A percentile compares a stretch with the other conserved stretches of the same genome.
Evolutionary conservation across 1,140 invertebrate genomes (phyloP).

Genomic region (Panagrolaimus sp.): DNA sequence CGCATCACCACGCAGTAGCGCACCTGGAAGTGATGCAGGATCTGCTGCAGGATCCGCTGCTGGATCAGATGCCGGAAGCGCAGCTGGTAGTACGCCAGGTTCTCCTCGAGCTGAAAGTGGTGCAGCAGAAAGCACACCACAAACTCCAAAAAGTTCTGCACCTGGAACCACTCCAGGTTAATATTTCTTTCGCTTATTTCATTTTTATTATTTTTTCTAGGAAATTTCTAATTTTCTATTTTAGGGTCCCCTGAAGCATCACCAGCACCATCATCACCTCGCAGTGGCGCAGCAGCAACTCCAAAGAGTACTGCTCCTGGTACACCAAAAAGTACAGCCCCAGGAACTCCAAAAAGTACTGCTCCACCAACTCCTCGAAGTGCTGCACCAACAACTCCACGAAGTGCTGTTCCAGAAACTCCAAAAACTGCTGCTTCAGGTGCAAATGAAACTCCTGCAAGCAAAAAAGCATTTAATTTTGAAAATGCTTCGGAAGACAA

Average conservation of each 20-base stretch:
- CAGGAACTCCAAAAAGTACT: constrained; percentile 30
- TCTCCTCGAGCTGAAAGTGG: constrained; percentile 20
- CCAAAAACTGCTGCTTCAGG: constrained; percentile 28
- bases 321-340: constrained; percentile 27
- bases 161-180: constrained; percentile 10
- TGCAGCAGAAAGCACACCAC: constrained; percentile 20
- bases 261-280: constrained; percentile 27
- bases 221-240: background rate
- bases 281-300: constrained; percentile 21
- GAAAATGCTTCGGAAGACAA: constrained; percentile 18
- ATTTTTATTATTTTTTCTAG: background rate
- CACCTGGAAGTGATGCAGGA: background rate
- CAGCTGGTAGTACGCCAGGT: constrained; percentile 5
- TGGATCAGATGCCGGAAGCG: background rate
- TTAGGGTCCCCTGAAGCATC: constrained; percentile 4
- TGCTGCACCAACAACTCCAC: constrained; percentile 3
- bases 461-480: constrained; percentile 31
- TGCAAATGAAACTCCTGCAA: constrained; percentile 20
- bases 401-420: constrained; percentile 10
- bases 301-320: constrained; percentile 23
- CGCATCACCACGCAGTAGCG: background rate
- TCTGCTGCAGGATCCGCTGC: background rate
- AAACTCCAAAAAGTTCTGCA: constrained; percentile 18
- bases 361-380: constrained; percentile 14
- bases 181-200: background rate